Conservation (phyloP, 2,113 vertebrate species). For the Turdus rufiventris region DNA sequence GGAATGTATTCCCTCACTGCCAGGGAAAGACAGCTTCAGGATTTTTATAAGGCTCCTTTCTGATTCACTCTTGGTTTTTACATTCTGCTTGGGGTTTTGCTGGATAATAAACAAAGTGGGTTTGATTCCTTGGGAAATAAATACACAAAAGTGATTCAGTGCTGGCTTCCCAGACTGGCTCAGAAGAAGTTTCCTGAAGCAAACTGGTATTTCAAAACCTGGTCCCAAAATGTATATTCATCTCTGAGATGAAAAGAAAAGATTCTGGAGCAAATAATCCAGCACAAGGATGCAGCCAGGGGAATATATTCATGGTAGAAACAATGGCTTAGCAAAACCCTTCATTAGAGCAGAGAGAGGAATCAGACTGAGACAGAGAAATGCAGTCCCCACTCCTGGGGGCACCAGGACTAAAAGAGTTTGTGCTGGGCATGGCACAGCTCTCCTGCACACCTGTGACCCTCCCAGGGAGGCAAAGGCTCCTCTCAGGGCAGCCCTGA, state of each 20-base stretch:
- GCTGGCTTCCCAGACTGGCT: background rate
- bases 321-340: background rate
- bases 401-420: background rate
- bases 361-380: background rate
- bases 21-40: background rate
- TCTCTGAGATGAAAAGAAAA: background rate
- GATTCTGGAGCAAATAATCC: background rate
- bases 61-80: background rate
- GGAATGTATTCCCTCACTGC: background rate
- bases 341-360: background rate
- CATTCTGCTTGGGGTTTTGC: background rate
- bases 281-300: background rate
- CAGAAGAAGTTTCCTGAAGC: constrained; percentile 10
- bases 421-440: background rate
- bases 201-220: background rate
- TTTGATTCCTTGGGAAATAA: constrained; percentile 36
- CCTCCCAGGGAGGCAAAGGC: background rate
- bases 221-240: background rate
- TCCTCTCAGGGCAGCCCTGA: background rate
- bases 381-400: background rate
- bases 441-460: background rate
- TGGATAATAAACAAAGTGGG: background rate
- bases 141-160: background rate
- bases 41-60: background rate
- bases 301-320: background rate